Conservation (phyloP, 2,888 invertebrate species). For the Zeuzera pyrina region DNA sequence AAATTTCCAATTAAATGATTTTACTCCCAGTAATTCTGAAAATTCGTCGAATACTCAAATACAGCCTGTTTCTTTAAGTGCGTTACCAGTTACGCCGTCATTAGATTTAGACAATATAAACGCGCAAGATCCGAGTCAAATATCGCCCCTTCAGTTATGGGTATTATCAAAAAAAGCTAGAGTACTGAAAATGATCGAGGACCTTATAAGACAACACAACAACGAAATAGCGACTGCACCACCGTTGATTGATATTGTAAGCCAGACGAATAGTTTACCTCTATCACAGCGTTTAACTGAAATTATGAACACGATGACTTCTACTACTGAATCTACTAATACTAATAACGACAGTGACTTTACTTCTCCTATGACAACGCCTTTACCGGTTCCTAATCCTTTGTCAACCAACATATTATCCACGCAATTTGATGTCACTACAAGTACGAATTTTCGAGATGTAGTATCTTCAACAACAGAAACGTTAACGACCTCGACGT, state of each 20-base stretch:
- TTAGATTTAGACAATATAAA: slow-evolving; percentile 23
- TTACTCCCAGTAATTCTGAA: slow-evolving; percentile 22
- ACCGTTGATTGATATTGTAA: slow-evolving; percentile 39
- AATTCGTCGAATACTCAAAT: slow-evolving; percentile 5
- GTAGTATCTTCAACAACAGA: not conserved
- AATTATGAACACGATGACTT: slow-evolving; percentile 50
- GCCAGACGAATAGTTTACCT: slow-evolving; percentile 33
- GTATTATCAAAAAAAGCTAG: slow-evolving; percentile 63
- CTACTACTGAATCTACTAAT: slow-evolving; percentile 32
- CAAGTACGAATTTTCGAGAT: not conserved
- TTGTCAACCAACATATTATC: slow-evolving; percentile 16
- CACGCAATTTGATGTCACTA: not conserved
- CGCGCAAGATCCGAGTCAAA: slow-evolving; percentile 36
- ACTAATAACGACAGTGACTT: slow-evolving; percentile 19
- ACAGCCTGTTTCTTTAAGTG: slow-evolving; percentile 20
- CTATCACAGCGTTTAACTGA: slow-evolving; percentile 50
- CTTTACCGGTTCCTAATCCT: slow-evolving; percentile 23
- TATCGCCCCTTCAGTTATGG: slow-evolving; percentile 55
- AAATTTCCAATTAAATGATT: slow-evolving; percentile 41
- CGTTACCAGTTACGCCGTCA: slow-evolving; percentile 20
- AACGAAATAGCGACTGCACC: slow-evolving; percentile 49
- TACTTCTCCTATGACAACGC: slow-evolving; percentile 18
- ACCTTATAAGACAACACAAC: slow-evolving; percentile 58
- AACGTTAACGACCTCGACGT: no score
- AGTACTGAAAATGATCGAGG: slow-evolving; percentile 66